Evolutionary conservation across 2,888 invertebrate species (phyloP), one percentile per base, ranked within the genome.

Genomic region (Drosophila borealis): DNA sequence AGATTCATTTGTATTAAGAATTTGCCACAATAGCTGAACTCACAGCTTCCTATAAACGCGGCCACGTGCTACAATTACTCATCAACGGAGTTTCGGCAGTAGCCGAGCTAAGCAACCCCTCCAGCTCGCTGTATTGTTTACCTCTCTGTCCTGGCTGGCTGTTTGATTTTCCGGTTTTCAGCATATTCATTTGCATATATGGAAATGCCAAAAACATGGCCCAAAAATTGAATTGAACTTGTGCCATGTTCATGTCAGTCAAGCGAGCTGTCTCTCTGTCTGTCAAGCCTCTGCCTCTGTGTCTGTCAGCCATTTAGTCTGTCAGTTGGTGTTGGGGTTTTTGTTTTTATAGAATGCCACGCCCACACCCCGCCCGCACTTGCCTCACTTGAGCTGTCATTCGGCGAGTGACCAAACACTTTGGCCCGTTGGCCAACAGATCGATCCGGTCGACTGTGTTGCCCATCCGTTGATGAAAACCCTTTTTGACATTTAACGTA

Each of bases 161-260:
- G 77, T 60, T 57, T 72, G 88, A 80, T 80, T 86, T 72, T 72
- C 74, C 80, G 70, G 73, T 48, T 69, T 83, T 77, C 70, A 73
- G 78, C 88, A 74, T 62, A 76, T 67, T 74, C 86, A 85, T 85
- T 85, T 85, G 89, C 88, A 85, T 85, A 88, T 86, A 88, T 83
- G 88, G 75, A 86, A 88, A 83, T 86, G 83, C 72, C 86, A 88
- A 78, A 83, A 83, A 83, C 88, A 83, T 88, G 83, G 80, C 78
- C 86, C 72, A 86, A 88, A 83, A 86, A 88, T 88, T 85, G 83
- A 88, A 83, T 83, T 88, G 83, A 88, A 83, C 82, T 83, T 65
- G 71, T 84, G 76, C 70, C 71, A 65, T 80, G 74, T 71, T 70
- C 73, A 53, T 63, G 85, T 85, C 70, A 65, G 56, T 71, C 70